These are phyloP conservation scores for Bombyx huttoni DNA, from an alignment of 2,888 invertebrate species.

Conservation along the genomic window DNA sequence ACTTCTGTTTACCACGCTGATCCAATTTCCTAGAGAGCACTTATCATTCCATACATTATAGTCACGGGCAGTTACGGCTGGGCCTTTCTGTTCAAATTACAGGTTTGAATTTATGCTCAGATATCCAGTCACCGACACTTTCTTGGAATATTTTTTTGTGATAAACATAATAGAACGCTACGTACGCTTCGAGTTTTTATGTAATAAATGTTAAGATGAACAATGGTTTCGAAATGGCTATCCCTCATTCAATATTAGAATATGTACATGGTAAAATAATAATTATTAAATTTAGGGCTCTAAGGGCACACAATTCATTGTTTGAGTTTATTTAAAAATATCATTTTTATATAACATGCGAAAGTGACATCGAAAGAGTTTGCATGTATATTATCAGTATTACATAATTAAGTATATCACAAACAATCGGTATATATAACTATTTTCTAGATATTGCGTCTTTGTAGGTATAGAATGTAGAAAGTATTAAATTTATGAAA, in stretches of 20 bases:
- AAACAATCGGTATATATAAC: too few species aligned
- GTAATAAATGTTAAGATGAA: background rate
- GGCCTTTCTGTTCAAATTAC: conserved; percentile 51
- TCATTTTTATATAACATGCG: too few species aligned
- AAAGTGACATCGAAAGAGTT: too few species aligned
- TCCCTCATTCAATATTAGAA: background rate
- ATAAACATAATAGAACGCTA: background rate
- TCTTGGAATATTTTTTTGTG: background rate
- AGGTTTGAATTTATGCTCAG: conserved; percentile 40
- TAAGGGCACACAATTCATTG: too few species aligned
- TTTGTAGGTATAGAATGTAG: too few species aligned
- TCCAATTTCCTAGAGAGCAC: background rate
- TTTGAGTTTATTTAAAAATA: too few species aligned
- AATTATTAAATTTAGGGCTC: too few species aligned
- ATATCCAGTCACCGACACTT: conserved; percentile 1
- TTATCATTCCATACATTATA: background rate
- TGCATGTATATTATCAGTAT: too few species aligned
- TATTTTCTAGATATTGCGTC: too few species aligned
- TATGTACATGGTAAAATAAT: too few species aligned
- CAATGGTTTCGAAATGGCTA: background rate
- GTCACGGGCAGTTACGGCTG: conserved; percentile 8
- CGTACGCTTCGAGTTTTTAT: background rate
- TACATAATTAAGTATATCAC: too few species aligned
- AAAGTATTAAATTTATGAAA: too few species aligned
- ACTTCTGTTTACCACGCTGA: background rate